These are phyloP conservation scores for Neodiprion fabricii DNA, from an alignment of 1,140 invertebrate species.

Conservation along the genomic window DNA sequence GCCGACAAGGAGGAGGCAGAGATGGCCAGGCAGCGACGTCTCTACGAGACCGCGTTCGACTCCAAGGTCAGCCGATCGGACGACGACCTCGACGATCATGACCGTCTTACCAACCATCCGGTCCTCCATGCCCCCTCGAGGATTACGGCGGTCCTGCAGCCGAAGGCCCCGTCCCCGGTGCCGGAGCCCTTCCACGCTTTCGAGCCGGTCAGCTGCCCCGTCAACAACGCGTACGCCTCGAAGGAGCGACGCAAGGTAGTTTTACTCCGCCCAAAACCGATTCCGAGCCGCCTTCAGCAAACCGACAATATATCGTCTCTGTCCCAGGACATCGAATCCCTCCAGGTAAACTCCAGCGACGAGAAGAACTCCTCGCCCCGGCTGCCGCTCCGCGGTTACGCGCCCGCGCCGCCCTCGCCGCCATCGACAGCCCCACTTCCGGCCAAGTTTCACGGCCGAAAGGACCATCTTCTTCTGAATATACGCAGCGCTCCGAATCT, in stretches of 20 bases:
- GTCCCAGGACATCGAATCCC: constrained; percentile 68
- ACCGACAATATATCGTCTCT: constrained; percentile 63
- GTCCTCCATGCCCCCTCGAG: constrained; percentile 68
- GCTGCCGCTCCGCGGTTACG: constrained; percentile 65
- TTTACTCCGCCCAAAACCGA: constrained; percentile 63
- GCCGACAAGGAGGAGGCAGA: constrained; percentile 34
- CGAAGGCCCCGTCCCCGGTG: constrained; percentile 50
- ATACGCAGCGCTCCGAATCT: constrained; percentile 79
- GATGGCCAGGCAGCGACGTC: constrained; percentile 75
- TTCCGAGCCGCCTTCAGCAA: constrained; percentile 62
- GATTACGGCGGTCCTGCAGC: constrained; percentile 53
- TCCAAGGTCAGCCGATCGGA: constrained; percentile 83
- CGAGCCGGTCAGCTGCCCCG: constrained; percentile 28
- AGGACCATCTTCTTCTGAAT: constrained; percentile 74
- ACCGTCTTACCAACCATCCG: constrained; percentile 81
- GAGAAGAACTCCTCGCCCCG: constrained; percentile 54
- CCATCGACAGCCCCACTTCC: constrained; percentile 81
- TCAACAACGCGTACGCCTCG: constrained; percentile 30
- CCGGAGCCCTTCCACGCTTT: constrained; percentile 59
- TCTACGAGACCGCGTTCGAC: constrained; percentile 90
- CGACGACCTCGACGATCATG: constrained; percentile 81
- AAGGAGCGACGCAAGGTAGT: constrained; percentile 55
- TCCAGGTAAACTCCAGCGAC: constrained; percentile 68
- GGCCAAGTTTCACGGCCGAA: constrained; percentile 78
- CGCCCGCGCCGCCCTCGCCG: constrained; percentile 79